A percentile compares a stretch with the other conserved stretches of the same genome.
Conservation (phyloP, 2,888 invertebrate species). For the Pelosia muscerda region DNA sequence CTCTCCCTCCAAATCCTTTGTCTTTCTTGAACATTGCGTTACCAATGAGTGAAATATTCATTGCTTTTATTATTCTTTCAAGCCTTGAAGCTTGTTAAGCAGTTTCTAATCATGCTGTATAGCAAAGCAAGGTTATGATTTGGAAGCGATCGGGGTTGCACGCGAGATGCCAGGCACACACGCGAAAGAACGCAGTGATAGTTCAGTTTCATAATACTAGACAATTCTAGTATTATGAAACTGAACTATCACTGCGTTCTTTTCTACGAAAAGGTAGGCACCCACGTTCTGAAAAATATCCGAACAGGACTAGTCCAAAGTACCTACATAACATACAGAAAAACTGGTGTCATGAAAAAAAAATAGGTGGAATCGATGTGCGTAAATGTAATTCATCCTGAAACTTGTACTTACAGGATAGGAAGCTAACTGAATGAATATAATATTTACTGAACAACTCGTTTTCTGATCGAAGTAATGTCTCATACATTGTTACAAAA, state of each 20-base stretch:
- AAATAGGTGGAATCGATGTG: background rate
- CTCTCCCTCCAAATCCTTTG: background rate
- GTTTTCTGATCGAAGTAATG: background rate
- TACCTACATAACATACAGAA: background rate
- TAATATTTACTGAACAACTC: background rate
- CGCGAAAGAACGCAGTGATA: background rate
- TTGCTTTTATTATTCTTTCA: slow-evolving; percentile 3
- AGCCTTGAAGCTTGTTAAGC: slow-evolving; percentile 34
- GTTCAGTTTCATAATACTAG: slow-evolving; percentile 14
- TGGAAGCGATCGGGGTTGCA: slow-evolving; percentile 39
- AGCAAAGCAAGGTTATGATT: slow-evolving; percentile 34
- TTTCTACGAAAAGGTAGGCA: background rate
- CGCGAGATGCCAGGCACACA: slow-evolving; percentile 35
- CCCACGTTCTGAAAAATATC: too few relatives aligned
- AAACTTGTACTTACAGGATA: background rate
- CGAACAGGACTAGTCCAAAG: too few relatives aligned
- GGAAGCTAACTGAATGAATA: background rate
- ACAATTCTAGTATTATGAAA: too few relatives aligned
- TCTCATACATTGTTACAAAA: slow-evolving; percentile 2
- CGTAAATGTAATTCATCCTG: background rate
- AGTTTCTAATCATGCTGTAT: slow-evolving; percentile 20
- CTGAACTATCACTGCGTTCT: background rate
- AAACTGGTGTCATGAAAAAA: background rate
- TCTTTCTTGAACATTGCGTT: background rate
- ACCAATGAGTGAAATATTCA: background rate